Evolutionary conservation across 2,113 vertebrate species (phyloP).

Genomic region (Agapornis roseicollis): DNA sequence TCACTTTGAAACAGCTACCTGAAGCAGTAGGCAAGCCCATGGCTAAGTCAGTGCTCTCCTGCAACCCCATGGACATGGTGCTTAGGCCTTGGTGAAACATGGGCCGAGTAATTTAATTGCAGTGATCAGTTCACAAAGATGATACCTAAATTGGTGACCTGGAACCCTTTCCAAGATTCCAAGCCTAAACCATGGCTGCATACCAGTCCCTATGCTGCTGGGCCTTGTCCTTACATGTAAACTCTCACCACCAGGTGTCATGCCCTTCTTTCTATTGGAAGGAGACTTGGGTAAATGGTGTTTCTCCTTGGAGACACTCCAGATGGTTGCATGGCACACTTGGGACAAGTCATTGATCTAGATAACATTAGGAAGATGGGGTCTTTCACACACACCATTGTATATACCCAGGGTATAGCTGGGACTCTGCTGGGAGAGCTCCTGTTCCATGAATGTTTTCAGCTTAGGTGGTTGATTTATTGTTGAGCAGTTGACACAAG

Average conservation of each 20-base stretch:
- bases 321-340: rapidly evolving
- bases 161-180: neutral
- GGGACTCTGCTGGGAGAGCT: neutral
- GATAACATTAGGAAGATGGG: rapidly evolving
- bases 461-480: neutral
- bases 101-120: neutral
- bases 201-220: neutral
- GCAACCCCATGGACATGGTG: neutral
- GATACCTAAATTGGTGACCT: no score
- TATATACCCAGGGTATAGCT: rapidly evolving
- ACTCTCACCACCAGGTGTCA: rapidly evolving
- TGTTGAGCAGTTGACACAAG: no score
- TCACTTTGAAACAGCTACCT: neutral
- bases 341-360: neutral
- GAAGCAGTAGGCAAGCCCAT: neutral
- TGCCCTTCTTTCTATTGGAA: neutral
- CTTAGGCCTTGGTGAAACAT: neutral
- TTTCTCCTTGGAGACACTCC: neutral
- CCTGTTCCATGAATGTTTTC: neutral
- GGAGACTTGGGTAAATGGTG: neutral
- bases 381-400: rapidly evolving
- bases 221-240: neutral
- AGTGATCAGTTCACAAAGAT: neutral
- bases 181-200: neutral
- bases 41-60: neutral